These are phyloP conservation scores for Montipora cactus DNA, from an alignment of 64 coral and sea anemone genomes.

Conservation along the genomic window DNA sequence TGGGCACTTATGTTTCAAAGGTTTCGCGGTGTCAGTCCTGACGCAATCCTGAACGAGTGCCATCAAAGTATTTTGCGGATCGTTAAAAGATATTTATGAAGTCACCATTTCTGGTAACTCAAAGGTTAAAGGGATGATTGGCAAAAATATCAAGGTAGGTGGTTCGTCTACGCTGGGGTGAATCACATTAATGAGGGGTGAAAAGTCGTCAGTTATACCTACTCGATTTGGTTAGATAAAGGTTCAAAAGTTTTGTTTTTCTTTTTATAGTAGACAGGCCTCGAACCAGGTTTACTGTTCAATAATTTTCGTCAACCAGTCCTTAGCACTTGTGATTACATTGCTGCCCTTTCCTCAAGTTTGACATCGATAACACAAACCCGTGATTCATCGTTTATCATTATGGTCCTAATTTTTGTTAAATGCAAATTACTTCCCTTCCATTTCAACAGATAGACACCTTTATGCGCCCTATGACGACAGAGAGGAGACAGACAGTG, in stretches of 20 bases:
- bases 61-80: background rate
- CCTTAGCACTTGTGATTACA: slow-evolving; percentile 2
- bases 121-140: background rate
- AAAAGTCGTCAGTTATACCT: background rate
- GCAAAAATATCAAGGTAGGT: slow-evolving; percentile 5
- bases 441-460: slow-evolving; percentile 20
- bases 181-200: background rate
- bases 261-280: slow-evolving; percentile 9
- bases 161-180: background rate
- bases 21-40: too few species aligned
- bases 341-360: background rate
- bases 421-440: slow-evolving; percentile 19
- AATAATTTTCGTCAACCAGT: background rate
- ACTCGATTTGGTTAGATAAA: background rate
- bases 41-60: background rate
- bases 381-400: slow-evolving; percentile 4
- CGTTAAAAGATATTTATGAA: background rate
- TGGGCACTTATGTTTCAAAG: slow-evolving; percentile 31
- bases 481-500: slow-evolving; percentile 30
- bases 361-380: slow-evolving; percentile 17
- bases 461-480: slow-evolving; percentile 36
- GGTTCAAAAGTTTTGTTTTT: slow-evolving; percentile 8
- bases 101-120: background rate
- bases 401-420: slow-evolving; percentile 29
- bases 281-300: background rate